phyloP scores from a whole-genome alignment of 2,113 vertebrate genomes.

The Lampris megalopsis region DNA sequence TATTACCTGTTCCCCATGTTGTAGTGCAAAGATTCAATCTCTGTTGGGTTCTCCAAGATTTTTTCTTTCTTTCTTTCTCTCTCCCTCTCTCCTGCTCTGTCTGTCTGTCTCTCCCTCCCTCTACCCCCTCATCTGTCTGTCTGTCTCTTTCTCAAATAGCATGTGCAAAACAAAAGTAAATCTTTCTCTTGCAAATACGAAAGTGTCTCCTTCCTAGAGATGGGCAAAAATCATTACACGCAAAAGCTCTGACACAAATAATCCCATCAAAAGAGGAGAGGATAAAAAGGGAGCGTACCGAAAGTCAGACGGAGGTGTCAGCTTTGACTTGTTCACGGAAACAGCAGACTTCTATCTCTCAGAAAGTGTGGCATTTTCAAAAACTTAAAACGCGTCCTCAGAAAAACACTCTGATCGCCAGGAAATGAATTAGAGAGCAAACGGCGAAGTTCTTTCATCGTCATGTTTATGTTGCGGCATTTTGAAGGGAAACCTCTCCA shows the following conservation, averaged over 20 bases:
- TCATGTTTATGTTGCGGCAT: not conserved
- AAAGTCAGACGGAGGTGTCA: conserved; percentile 71
- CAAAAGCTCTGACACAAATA: not conserved
- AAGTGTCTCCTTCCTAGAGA: not conserved
- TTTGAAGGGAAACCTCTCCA: not conserved
- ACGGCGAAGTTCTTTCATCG: conserved; percentile 37
- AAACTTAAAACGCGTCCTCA: conserved; percentile 51
- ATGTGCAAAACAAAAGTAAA: conserved; percentile 33
- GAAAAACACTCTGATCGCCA: conserved; percentile 65
- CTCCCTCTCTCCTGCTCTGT: no score
- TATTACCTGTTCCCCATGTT: conserved; percentile 22
- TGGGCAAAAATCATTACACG: not conserved
- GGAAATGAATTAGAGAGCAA: conserved; percentile 49
- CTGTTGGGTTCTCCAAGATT: conserved; percentile 4
- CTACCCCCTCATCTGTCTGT: no score
- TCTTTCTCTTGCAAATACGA: conserved; percentile 15
- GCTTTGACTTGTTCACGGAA: conserved; percentile 36
- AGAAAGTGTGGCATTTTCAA: conserved; percentile 72
- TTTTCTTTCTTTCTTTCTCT: not conserved
- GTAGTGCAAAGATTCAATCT: conserved; percentile 22
- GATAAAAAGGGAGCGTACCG: conserved; percentile 37
- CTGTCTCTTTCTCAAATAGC: conserved; percentile 12
- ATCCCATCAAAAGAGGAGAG: conserved; percentile 28
- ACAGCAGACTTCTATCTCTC: conserved; percentile 48
- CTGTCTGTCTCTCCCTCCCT: no score